Evolutionary conservation across 1,140 invertebrate species (phyloP), one percentile per base, ranked within the genome.

Genomic region (Drosophila novamexicana): DNA sequence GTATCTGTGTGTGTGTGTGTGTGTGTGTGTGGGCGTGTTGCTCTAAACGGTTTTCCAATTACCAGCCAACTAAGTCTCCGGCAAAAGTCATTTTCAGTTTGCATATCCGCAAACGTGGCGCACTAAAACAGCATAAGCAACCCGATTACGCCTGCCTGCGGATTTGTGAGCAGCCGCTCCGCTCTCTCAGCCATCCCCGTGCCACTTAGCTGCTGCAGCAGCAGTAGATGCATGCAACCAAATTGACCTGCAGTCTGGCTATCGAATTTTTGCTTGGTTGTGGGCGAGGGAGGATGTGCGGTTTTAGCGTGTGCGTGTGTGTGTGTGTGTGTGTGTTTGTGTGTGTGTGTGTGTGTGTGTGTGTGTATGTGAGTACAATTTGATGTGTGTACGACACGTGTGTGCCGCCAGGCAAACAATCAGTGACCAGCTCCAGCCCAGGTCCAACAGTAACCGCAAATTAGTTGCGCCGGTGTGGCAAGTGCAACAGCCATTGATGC

Each of bases 71-170:
- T 78, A 69, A 85, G 69, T 62, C 73, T 29, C 56, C 37, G 78
- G 63, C 61, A 88, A 81, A 86, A 88, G 82, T 79, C 82, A 86
- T 82, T 88, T 86, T 86, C 82, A 77, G 82, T 77, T 86, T 86
- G 76, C 82, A 82, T 85, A 75, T 76, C 79, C 79, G 74, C 79
- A 86, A 72, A 68, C 64, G 39, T 52, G 71, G 37, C 45, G 37
- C 37, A 37, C 61, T 66, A 39, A 76, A 76, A 75, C 42, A 57
- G 71, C 71, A 61, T 61, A 70, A 71, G 67, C 53, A 52, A 56
- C 54, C 61, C 61, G 62, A 72, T 73, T 72, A 72, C 47, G 54
- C 49, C 54, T 65, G 68, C 67, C 67, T 69, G 67, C 47, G 50
- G 57, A 73, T 62, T 73, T 59, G 47, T 37, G 56, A 73, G 39